Evolutionary conservation across 2,888 invertebrate species (phyloP).

Genomic region (Plusia festucae): DNA sequence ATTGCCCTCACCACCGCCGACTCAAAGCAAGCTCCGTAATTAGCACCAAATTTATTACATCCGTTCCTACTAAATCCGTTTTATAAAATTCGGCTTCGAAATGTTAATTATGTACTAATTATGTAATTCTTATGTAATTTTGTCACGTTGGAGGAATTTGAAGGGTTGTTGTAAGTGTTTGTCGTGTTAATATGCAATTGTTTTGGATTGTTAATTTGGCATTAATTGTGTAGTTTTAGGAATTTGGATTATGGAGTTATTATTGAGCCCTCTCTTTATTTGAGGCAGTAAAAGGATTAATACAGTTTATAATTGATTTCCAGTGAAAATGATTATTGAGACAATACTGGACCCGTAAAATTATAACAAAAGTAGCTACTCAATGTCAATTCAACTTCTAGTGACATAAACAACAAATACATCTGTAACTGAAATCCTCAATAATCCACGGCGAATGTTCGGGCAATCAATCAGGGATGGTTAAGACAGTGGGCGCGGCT

Average conservation of each 20-base stretch:
- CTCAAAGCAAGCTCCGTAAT: constrained; percentile 50
- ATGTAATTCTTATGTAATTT: constrained; percentile 4
- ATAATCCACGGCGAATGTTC: constrained; percentile 18
- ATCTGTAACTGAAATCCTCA: constrained; percentile 13
- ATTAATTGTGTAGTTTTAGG: constrained; percentile 26
- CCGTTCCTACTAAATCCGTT: constrained; percentile 29
- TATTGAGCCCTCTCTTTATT: neutral
- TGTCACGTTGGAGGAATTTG: constrained; percentile 6
- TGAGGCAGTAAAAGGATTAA: no score
- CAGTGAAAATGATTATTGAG: no score
- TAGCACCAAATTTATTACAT: constrained; percentile 52
- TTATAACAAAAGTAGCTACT: no score
- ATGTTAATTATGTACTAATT: constrained; percentile 24
- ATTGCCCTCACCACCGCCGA: constrained; percentile 44
- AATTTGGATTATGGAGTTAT: constrained; percentile 15
- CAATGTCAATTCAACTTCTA: neutral
- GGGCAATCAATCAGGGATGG: constrained; percentile 42
- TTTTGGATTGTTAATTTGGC: constrained; percentile 17
- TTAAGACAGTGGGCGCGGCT: constrained; percentile 38
- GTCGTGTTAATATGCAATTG: constrained; percentile 23
- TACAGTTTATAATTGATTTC: no score
- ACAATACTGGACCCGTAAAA: no score
- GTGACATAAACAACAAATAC: no score
- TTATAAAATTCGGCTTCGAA: constrained; percentile 38
- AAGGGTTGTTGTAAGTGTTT: constrained; percentile 11